phyloP scores from a whole-genome alignment of 2,797 vertebrate species.

The Spinibarbus caldwelli region DNA sequence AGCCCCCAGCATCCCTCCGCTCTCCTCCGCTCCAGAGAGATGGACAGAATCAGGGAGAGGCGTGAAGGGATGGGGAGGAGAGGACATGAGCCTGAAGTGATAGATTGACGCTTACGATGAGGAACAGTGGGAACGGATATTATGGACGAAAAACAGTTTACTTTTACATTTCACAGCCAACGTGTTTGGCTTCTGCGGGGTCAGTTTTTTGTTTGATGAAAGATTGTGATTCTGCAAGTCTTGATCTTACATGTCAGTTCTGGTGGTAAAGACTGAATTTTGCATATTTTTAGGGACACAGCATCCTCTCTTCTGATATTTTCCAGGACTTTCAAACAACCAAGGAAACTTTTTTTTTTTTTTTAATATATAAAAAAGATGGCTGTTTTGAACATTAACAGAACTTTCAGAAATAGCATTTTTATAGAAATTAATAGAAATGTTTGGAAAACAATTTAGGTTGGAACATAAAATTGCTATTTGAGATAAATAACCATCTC shows the following conservation, averaged over 20 bases:
- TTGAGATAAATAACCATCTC: too few species aligned
- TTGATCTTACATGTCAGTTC: not conserved
- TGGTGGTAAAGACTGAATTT: not conserved
- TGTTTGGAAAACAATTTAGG: too few species aligned
- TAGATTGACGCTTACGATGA: slow-evolving; percentile 56
- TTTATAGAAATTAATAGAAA: too few species aligned
- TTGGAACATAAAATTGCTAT: too few species aligned
- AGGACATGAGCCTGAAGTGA: slow-evolving; percentile 35
- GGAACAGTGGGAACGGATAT: slow-evolving; percentile 57
- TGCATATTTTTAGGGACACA: not conserved
- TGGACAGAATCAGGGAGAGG: slow-evolving; percentile 49
- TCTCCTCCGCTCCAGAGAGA: slow-evolving; percentile 64
- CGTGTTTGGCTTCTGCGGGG: not conserved
- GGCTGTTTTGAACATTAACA: too few species aligned
- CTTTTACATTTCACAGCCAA: not conserved
- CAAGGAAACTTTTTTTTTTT: too few species aligned
- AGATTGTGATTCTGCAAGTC: not conserved
- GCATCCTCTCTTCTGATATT: not conserved
- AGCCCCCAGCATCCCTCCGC: slow-evolving; percentile 63
- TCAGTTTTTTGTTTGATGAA: not conserved
- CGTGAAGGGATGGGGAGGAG: slow-evolving; percentile 47
- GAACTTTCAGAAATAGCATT: too few species aligned
- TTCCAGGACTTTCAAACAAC: not conserved
- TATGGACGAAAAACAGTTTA: slow-evolving; percentile 14
- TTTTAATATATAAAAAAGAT: too few species aligned